Conservation (phyloP, 2,797 vertebrate species). For the Lagocephalus sceleratus region DNA sequence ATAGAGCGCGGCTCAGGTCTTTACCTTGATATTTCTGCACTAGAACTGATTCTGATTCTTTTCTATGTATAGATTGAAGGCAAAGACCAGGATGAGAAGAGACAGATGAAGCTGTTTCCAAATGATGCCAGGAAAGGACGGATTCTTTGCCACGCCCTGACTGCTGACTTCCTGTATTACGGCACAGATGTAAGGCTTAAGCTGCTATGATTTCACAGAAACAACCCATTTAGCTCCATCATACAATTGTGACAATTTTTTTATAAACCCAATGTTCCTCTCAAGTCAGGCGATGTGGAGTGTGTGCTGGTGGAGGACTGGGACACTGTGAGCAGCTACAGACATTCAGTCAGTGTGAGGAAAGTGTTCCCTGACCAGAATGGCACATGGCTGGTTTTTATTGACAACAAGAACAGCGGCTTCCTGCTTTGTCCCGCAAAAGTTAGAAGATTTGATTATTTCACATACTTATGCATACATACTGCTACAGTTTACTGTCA, state of each 20-base stretch:
- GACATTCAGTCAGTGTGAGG: conserved; percentile 86
- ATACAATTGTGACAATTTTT: no score
- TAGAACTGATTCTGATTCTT: not conserved
- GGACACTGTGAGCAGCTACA: conserved; percentile 88
- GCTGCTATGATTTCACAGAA: not conserved
- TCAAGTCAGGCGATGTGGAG: conserved; percentile 83
- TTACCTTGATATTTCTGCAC: not conserved
- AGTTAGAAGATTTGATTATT: conserved; percentile 46
- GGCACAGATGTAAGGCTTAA: conserved; percentile 86
- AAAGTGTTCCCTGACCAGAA: conserved; percentile 91
- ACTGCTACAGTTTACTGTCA: not conserved
- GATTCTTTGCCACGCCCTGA: conserved; percentile 90
- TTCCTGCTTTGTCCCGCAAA: conserved; percentile 90
- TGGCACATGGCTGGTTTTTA: conserved; percentile 87
- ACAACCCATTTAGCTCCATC: not conserved
- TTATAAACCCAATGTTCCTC: conserved; percentile 1
- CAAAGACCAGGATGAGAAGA: conserved; percentile 84
- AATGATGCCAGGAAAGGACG: conserved; percentile 83
- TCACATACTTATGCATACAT: not conserved
- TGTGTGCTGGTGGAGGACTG: conserved; percentile 95
- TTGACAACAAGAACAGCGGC: conserved; percentile 91
- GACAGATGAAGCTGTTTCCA: conserved; percentile 92
- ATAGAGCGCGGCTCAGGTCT: not conserved
- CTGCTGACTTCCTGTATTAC: conserved; percentile 91
- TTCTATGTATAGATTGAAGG: conserved; percentile 86